A percentile compares a stretch with the other conserved stretches of the same genome.
Evolutionary conservation across 2,113 vertebrate genomes (phyloP).

Genomic region (Phalacrocorax carbo): DNA sequence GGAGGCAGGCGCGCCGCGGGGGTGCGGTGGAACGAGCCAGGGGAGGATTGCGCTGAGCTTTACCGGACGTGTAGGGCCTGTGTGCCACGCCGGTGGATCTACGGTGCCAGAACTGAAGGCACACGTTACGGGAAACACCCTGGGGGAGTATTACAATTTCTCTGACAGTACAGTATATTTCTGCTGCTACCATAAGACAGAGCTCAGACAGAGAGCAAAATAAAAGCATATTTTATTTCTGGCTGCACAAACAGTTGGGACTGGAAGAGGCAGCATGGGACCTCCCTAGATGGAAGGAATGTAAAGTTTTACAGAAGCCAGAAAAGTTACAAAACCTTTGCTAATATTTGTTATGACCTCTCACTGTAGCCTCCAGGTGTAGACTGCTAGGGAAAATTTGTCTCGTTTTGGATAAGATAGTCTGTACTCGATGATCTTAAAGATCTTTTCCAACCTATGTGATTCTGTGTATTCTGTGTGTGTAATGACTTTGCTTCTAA

Average conservation of each 20-base stretch:
- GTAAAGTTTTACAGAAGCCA: background rate
- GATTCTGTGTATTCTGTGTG: too few species aligned
- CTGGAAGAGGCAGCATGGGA: background rate
- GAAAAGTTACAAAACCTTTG: background rate
- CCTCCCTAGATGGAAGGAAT: background rate
- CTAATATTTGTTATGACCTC: background rate
- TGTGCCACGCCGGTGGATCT: background rate
- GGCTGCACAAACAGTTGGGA: background rate
- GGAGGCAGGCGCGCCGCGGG: rapidly evolving
- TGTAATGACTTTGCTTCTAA: background rate
- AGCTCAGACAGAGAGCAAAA: background rate
- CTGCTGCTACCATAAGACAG: background rate
- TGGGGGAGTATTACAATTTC: background rate
- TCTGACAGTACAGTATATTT: background rate
- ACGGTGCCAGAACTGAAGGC: background rate
- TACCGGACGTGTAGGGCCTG: too few species aligned
- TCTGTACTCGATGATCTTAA: background rate
- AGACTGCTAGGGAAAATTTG: background rate
- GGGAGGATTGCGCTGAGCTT: background rate
- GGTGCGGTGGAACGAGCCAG: background rate
- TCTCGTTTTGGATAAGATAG: background rate
- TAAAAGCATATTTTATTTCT: background rate
- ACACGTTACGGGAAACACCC: rapidly evolving
- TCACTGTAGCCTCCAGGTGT: background rate
- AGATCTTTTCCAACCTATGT: too few species aligned